These are phyloP conservation scores for Donacobius atricapilla DNA, from an alignment of 2,113 vertebrate species.

Conservation along the genomic window DNA sequence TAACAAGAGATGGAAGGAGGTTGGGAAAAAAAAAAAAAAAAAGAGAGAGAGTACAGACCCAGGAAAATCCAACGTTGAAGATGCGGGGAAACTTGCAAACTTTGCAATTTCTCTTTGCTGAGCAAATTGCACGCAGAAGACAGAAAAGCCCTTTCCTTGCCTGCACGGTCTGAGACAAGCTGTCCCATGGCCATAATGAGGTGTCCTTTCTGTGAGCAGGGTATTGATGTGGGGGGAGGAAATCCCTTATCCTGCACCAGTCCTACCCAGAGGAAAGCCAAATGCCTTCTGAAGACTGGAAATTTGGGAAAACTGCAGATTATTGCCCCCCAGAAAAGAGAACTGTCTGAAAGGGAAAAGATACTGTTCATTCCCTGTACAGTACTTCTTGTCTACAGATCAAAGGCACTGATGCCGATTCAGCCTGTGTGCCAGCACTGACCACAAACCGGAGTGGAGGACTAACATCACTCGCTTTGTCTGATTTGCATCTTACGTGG, in stretches of 20 bases:
- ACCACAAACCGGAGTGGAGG: neutral
- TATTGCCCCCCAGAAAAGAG: neutral
- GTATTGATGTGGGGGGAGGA: neutral
- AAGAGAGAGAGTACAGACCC: neutral
- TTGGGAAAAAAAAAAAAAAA: neutral
- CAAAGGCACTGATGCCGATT: neutral
- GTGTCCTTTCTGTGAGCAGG: neutral
- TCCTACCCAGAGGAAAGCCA: neutral
- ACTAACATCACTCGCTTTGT: neutral
- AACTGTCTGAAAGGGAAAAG: neutral
- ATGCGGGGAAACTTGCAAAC: constrained; percentile 13
- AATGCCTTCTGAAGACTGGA: neutral
- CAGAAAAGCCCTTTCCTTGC: neutral
- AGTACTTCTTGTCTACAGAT: neutral
- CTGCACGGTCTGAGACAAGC: neutral
- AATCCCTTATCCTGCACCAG: neutral
- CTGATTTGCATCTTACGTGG: neutral
- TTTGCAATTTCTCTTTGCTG: neutral
- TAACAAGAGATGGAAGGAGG: constrained; percentile 64
- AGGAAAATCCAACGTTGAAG: constrained; percentile 1
- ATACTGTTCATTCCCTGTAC: neutral
- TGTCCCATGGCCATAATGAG: neutral
- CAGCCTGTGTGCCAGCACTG: neutral
- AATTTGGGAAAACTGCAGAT: neutral
- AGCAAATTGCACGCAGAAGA: neutral